Base-by-base conservation (phyloP, 2,797 vertebrate species). In the Salarias fasciatus region DNA sequence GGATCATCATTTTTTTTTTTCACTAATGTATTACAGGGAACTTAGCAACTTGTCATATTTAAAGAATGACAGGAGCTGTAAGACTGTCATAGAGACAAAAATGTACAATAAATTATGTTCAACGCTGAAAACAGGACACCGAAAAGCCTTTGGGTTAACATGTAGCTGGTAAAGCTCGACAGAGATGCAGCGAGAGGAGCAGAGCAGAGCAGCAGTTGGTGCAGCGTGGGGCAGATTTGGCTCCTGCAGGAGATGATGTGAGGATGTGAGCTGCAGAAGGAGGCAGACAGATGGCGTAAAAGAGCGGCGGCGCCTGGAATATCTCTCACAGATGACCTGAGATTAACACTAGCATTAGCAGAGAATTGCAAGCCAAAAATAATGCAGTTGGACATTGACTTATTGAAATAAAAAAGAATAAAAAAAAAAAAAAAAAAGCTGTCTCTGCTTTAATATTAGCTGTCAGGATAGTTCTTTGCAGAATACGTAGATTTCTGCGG, bases 361-460 rank as follows among this genome's bases (percentile, higher is more conserved):
- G 42, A 35, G 53, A 60, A 47, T 65, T 72, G 52, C 50, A 79
- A 71, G 79, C 67, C 47, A 77, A 78, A 68, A 18, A 46, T 84
- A 83, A 84, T 74, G 50, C 72, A 85, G 84, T 78, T 81, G 63
- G 66, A 62, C 60, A 72, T 53, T 75, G 72, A 66, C n/a, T 80
- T 67, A 81, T 79, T 74, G 51, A 38, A 65, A 69, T 73, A 61
- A 46, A 48, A 30, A 60, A 83, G 80, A 75, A 63, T 79, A 57
- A 48, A 30, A 60, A 83, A 80, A 75, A 63, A 79, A 57, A 46
- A 18, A 11, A 63, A 67, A 67, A 60, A 43, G 52, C 42, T 2
- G 10, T 40, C 49, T 63, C 58, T 36, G 37, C 50, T 55, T 54
- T 43, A 42, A 51, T 42, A 12, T 37, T 3, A 33, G 14, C 33